These are phyloP conservation scores for Pogonophryne albipinna DNA, from an alignment of 2,797 vertebrate species.

Conservation along the genomic window DNA sequence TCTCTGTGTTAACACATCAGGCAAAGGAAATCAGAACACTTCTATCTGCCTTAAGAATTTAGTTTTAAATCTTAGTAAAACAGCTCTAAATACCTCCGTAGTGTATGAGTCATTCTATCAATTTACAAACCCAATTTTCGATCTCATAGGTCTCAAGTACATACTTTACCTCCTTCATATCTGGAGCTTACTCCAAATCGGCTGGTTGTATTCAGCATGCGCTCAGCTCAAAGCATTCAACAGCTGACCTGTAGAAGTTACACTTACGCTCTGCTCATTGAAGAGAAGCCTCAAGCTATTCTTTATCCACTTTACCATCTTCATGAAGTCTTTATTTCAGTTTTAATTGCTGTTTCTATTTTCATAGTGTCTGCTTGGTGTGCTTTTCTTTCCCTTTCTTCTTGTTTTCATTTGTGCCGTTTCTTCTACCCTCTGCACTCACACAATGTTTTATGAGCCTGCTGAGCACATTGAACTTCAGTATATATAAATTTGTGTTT, in stretches of 20 bases:
- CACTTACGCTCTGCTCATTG: not conserved
- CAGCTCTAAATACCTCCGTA: conserved; percentile 16
- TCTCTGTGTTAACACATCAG: not conserved
- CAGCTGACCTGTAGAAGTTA: conserved; percentile 10
- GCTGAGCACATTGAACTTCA: conserved; percentile 3
- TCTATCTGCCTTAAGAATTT: conserved; percentile 5
- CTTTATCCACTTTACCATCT: not conserved
- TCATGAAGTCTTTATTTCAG: not conserved
- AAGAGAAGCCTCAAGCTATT: not conserved
- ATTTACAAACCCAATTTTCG: conserved; percentile 15
- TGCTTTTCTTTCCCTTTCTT: not conserved
- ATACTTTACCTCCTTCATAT: conserved; percentile 16
- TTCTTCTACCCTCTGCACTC: not conserved
- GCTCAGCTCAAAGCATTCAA: not conserved
- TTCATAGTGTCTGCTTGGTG: not conserved
- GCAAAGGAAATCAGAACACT: conserved; percentile 15
- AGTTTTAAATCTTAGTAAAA: conserved; percentile 3
- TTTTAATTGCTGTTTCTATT: conserved; percentile 8
- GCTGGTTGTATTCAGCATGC: conserved; percentile 4
- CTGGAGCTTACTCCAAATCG: conserved; percentile 17
- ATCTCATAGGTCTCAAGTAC: conserved; percentile 28
- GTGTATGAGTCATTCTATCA: conserved; percentile 32
- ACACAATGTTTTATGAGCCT: not conserved
- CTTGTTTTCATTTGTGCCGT: not conserved
- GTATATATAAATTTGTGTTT: not conserved